Evolutionary conservation across 2,888 invertebrate species (phyloP), one percentile per base, ranked within the genome.

Genomic region (Lochmaea crataegi): DNA sequence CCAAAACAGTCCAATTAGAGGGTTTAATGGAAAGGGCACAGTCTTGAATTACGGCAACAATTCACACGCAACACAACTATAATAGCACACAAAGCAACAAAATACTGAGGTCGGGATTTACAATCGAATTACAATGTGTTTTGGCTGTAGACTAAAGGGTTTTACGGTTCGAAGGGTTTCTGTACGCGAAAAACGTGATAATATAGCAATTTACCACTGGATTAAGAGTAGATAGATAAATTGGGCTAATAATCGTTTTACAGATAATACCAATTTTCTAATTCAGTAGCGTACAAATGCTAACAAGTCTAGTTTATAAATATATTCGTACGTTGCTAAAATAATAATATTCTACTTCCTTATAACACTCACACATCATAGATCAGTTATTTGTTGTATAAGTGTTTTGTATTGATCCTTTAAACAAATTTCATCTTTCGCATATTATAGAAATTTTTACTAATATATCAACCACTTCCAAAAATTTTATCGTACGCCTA

Each of bases 11-110:
- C 76, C 77, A 75, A 77, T 77, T 76, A 77, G 60, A 71, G 65
- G 74, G 72, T 72, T 63, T 77, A 75, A 77, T 75, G 73, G 70
- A 68, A 76, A 76, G 76, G 76, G 76, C 68, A 65, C 75, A 67
- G 68, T 64, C 68, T 63, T 58, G 68, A 73, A 75, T 72, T 74
- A 74, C 75, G 74, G 53, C 72, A 67, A 68, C 60, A 32, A 69
- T 74, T 77, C 73, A 65, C 74, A 74, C 75, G 74, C 75, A 74
- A 75, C 74, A 72, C 70, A 60, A 70, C 68, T 65, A 74, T 74
- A 74, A 75, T 75, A 75, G 72, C 64, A 64, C 64, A 70, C 70
- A 70, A 64, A 69, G 67, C 73, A 68, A 68, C 69, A 73, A 73
- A 76, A 75, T 72, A 68, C 69, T 32, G 38, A 71, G 70, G 70